Evolutionary conservation across 2,797 vertebrate genomes (phyloP).

Genomic region (Centropyge bicolor): DNA sequence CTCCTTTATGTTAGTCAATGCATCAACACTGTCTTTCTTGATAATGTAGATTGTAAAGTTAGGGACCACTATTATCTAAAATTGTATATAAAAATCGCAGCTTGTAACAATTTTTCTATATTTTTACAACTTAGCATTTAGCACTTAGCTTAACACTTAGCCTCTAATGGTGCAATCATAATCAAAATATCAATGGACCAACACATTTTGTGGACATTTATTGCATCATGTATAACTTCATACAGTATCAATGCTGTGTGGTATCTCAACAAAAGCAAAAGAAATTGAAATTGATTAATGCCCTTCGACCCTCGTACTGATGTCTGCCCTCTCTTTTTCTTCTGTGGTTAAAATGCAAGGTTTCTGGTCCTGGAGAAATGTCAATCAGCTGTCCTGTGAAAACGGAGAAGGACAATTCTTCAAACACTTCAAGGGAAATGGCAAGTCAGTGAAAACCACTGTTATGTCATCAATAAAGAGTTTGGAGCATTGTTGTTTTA

Average conservation of each 20-base stretch:
- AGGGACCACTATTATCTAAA: too few species aligned
- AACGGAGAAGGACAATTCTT: constrained; percentile 68
- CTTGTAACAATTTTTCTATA: neutral
- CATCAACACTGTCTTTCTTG: too few species aligned
- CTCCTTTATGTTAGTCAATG: too few species aligned
- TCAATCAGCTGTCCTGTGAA: constrained; percentile 67
- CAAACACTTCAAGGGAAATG: constrained; percentile 78
- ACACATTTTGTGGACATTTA: neutral
- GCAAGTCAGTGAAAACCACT: constrained; percentile 82
- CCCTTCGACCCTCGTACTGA: constrained; percentile 11
- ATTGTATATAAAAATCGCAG: too few species aligned
- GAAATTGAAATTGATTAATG: constrained; percentile 15
- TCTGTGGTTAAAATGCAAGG: constrained; percentile 17
- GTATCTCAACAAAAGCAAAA: constrained; percentile 12
- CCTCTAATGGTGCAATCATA: neutral
- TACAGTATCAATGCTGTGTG: neutral
- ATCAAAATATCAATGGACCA: neutral
- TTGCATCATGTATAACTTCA: neutral
- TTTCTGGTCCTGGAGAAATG: constrained; percentile 45
- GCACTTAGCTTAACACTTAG: too few species aligned
- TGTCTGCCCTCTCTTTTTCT: constrained; percentile 27
- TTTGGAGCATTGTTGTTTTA: constrained; percentile 78
- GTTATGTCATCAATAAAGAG: constrained; percentile 84
- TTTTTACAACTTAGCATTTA: neutral
- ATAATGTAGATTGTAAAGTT: too few species aligned